A percentile compares a stretch with the other conserved stretches of the same genome.
Conservation (phyloP, 2,888 invertebrate species). For the Selenia dentaria region DNA sequence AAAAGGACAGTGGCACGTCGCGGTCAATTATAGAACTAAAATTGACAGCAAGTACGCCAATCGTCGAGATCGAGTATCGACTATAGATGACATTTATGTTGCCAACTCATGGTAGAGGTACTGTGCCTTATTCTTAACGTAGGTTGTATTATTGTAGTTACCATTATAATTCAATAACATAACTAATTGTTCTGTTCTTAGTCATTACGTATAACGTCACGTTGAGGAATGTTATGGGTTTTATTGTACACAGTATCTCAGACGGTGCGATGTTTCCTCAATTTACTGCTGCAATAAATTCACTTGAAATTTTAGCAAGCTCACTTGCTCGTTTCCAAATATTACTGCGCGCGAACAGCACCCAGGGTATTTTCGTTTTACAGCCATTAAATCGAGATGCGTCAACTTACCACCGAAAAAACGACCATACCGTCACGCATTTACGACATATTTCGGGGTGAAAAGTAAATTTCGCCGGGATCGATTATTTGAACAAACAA, state of each 20-base stretch:
- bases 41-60: too few species aligned
- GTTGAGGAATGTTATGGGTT: slow-evolving; percentile 26
- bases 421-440: slow-evolving; percentile 32
- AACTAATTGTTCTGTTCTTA: slow-evolving; percentile 5
- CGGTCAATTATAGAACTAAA: too few species aligned
- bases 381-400: slow-evolving; percentile 70
- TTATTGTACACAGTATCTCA: slow-evolving; percentile 43
- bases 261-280: slow-evolving; percentile 47
- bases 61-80: too few species aligned
- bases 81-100: too few species aligned
- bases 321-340: slow-evolving; percentile 62
- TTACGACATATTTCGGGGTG: slow-evolving; percentile 47
- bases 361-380: slow-evolving; percentile 65
- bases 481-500: slow-evolving; percentile 83
- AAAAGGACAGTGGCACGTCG: too few species aligned
- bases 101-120: too few species aligned
- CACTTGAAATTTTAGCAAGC: slow-evolving; percentile 64
- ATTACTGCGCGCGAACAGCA: slow-evolving; percentile 62
- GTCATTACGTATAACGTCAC: slow-evolving; percentile 24
- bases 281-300: slow-evolving; percentile 65
- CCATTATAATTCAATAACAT: too few species aligned
- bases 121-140: too few species aligned
- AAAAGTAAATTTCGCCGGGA: slow-evolving; percentile 49
- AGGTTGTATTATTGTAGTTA: too few species aligned
- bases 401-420: slow-evolving; percentile 42